Evolutionary conservation across 2,797 vertebrate genomes (phyloP).

Genomic region (Gymnodraco acuticeps): DNA sequence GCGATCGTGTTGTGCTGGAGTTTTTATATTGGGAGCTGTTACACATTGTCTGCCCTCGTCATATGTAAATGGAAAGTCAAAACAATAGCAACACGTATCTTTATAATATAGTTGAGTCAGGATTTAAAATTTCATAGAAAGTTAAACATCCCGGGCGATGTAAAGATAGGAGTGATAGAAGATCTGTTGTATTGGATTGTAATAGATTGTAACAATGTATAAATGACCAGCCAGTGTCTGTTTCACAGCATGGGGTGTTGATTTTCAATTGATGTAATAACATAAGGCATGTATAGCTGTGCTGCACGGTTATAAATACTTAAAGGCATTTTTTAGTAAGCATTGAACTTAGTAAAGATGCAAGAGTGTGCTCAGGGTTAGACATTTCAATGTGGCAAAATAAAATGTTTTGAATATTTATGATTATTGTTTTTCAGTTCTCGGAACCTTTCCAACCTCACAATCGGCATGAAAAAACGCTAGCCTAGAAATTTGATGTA

Average conservation of each 20-base stretch:
- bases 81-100: not conserved
- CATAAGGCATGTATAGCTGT: not conserved
- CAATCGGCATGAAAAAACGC: not conserved
- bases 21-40: too few species aligned
- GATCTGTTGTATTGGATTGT: too few species aligned
- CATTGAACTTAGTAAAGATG: not conserved
- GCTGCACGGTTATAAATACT: not conserved
- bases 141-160: too few species aligned
- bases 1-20: not conserved
- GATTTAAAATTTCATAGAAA: not conserved
- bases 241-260: not conserved
- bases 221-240: not conserved
- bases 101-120: not conserved
- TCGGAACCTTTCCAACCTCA: not conserved
- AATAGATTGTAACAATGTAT: too few species aligned
- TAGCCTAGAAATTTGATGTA: not conserved
- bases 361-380: not conserved
- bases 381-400: not conserved
- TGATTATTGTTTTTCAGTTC: not conserved
- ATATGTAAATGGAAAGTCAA: not conserved
- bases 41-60: too few species aligned
- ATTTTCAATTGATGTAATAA: constrained; percentile 3
- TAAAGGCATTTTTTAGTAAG: not conserved
- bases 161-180: too few species aligned
- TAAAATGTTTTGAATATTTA: constrained; percentile 1